Evolutionary conservation across 2,888 invertebrate genomes (phyloP).

Genomic region (Scrobipalpa atriplicella): DNA sequence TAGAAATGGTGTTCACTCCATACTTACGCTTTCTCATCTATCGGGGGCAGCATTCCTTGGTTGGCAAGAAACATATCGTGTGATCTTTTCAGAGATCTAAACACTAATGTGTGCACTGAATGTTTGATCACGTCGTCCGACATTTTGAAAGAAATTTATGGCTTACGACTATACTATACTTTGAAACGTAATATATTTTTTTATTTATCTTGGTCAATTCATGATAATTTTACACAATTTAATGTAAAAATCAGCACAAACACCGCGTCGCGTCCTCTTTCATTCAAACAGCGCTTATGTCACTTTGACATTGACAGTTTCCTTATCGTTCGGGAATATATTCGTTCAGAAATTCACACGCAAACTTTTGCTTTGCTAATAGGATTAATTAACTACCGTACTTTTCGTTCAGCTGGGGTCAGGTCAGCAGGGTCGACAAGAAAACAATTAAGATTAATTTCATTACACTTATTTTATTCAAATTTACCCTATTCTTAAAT

Average conservation of each 20-base stretch:
- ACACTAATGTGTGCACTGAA: constrained; percentile 98
- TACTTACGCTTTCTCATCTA: constrained; percentile 92
- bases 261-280: not conserved
- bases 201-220: constrained; percentile 18
- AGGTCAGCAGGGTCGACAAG: too few relatives aligned
- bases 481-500: too few relatives aligned
- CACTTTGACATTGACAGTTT: not conserved
- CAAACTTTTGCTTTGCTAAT: too few relatives aligned
- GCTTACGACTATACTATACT: not conserved
- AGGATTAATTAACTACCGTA: too few relatives aligned
- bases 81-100: constrained; percentile 97
- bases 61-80: constrained; percentile 98
- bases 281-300: not conserved
- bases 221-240: constrained; percentile 1
- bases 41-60: constrained; percentile 91
- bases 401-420: too few relatives aligned
- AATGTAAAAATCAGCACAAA: not conserved
- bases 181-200: not conserved
- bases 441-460: not conserved
- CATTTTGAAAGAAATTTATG: constrained; percentile 56
- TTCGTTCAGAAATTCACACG: not conserved
- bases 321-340: not conserved
- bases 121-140: constrained; percentile 96
- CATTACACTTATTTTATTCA: not conserved
- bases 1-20: not conserved